These are phyloP conservation scores for Trichopria drosophilae DNA, from an alignment of 2,888 invertebrate species.

Conservation along the genomic window DNA sequence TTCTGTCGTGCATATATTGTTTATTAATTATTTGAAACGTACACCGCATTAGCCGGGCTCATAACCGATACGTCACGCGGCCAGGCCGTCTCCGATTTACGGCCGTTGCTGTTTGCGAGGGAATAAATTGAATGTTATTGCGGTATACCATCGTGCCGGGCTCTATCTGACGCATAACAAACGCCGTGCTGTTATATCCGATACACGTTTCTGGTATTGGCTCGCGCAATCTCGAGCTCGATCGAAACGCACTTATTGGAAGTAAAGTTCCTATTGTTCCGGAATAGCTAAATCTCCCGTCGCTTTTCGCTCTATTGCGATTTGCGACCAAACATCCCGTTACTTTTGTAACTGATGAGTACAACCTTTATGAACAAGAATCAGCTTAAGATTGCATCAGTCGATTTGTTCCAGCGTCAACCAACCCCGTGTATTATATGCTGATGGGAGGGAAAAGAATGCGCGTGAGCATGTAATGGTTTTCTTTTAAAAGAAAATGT, in stretches of 20 bases:
- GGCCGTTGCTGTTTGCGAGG: constrained; percentile 43
- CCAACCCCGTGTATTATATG: no score
- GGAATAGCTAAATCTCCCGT: no score
- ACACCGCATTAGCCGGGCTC: constrained; percentile 50
- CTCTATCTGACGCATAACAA: constrained; percentile 50
- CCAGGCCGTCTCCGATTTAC: constrained; percentile 49
- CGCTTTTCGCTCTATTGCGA: no score
- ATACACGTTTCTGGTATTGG: constrained; percentile 45
- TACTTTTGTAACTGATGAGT: no score
- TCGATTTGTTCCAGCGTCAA: no score
- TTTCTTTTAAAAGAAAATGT: no score
- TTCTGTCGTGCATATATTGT: constrained; percentile 41
- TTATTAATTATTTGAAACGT: constrained; percentile 53
- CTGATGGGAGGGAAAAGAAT: no score
- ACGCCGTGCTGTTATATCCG: constrained; percentile 48
- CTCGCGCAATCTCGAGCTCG: constrained; percentile 11
- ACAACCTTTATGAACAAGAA: no score
- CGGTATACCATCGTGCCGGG: constrained; percentile 40
- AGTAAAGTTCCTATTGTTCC: no score
- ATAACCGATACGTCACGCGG: constrained; percentile 49
- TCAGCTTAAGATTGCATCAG: no score
- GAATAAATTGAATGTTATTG: constrained; percentile 52
- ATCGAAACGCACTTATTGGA: constrained; percentile 28
- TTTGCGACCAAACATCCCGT: no score
- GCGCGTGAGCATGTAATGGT: no score